Base-by-base conservation (phyloP, 2,113 vertebrate genomes). In the Isichthys henryi region DNA sequence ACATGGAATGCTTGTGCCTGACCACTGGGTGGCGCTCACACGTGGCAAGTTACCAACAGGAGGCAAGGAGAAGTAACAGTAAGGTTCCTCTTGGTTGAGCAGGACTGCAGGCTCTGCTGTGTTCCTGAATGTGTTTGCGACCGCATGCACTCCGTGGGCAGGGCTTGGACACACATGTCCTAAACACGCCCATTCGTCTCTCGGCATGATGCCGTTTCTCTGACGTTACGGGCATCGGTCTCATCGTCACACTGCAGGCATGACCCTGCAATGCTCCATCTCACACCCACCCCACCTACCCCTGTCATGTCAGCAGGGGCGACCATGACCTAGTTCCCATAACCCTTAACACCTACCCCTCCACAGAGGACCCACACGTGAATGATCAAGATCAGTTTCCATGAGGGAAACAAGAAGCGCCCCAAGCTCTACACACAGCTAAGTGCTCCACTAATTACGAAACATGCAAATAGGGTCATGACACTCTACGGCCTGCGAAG, bases 271-370 rank as follows among this genome's bases (percentile, higher is more conserved):
- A 21, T 6, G 5, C 9, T 52, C 85, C 43, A 85, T 46, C 19
- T 35, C 35, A 7, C 87, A 11, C 53, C 52, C 52, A 39, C 86
- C 31, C 39, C 52, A 19, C 86, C 52, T 9, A 6, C 21, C 23
- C 83, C 49, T 17, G n/a, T 45, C 48, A 43, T 2, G 5, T 53
- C 56, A 46, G 35, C 35, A 31, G 50, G 48, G 50, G 50, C 27
- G 39, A 46, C 19, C 39, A 35, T n/a, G 87, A 66, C 87, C 87
- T 88, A 88, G 17, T 88, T 88, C 87, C 56, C 43, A 46, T 88
- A 66, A 88, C 56, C 87, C 53, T 88, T 66, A 43, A 88, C 19
- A 43, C 31, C 74, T 19, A 15, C 74, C 74, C 74, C 35, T 23
- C 17, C 39, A 5, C 56, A 45, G n/a, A 66, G 31, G 56, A 23